A percentile compares a stretch with the other conserved stretches of the same genome.
Conservation (phyloP, 2,888 invertebrate genomes). For the Tinea semifulvella region DNA sequence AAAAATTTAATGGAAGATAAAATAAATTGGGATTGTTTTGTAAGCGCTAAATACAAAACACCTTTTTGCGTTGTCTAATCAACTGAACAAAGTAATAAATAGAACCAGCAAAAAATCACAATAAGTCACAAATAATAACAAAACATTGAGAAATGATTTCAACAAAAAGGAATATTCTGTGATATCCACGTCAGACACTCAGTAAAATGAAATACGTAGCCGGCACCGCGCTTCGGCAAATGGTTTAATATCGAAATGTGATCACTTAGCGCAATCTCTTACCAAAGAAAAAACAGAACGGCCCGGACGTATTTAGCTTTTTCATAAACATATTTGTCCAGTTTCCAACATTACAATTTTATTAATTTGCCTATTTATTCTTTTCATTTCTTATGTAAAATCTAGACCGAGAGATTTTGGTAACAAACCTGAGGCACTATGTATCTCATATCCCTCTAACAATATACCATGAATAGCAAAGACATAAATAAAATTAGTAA, state of each 20-base stretch:
- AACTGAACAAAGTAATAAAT: conserved; percentile 3
- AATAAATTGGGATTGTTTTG: no score
- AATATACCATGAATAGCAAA: no score
- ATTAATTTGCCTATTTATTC: no score
- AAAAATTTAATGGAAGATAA: no score
- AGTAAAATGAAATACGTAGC: conserved; percentile 66
- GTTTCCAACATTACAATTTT: conserved; percentile 8
- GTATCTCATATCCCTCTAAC: no score
- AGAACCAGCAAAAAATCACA: background rate
- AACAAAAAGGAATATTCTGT: conserved; percentile 57
- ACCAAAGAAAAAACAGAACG: conserved; percentile 57
- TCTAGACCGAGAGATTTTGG: no score
- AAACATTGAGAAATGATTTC: conserved; percentile 59
- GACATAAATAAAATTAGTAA: no score
- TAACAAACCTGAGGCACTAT: no score
- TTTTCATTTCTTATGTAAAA: no score
- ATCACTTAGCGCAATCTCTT: conserved; percentile 67
- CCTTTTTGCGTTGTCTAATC: background rate
- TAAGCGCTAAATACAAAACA: background rate
- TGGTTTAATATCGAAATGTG: conserved; percentile 68
- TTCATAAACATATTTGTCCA: conserved; percentile 21
- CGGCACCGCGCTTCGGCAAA: conserved; percentile 62
- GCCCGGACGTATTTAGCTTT: conserved; percentile 54
- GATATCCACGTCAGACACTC: conserved; percentile 63
- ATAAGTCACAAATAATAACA: conserved; percentile 29